A percentile compares a stretch with the other conserved stretches of the same genome.
phyloP scores from a whole-genome alignment of 2,888 invertebrate species.

The Halictus ligatus region DNA sequence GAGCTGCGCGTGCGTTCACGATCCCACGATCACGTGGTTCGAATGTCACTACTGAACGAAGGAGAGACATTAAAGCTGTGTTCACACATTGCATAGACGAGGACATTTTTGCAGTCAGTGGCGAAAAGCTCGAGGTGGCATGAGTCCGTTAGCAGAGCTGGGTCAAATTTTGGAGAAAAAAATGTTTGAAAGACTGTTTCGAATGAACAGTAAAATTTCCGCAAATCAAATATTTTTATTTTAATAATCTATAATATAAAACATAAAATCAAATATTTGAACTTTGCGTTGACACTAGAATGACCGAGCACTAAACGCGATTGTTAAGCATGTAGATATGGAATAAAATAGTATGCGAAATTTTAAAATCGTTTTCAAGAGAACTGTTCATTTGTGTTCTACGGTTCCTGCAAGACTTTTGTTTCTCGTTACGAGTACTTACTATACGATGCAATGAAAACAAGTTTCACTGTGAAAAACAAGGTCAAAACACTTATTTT shows the following conservation, averaged over 20 bases:
- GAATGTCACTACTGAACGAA: conserved; percentile 44
- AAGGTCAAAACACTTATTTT: background rate
- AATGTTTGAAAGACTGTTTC: background rate
- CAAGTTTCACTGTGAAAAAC: background rate
- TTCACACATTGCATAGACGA: background rate
- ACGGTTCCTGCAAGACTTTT: background rate
- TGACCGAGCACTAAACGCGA: no score
- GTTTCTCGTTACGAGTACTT: background rate
- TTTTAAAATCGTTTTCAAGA: no score
- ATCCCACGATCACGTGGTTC: conserved; percentile 54
- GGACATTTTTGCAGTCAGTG: background rate
- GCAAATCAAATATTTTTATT: background rate
- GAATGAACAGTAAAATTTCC: background rate
- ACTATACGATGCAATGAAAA: background rate
- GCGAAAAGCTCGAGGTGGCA: no score
- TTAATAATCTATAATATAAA: background rate
- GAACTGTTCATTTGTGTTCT: no score
- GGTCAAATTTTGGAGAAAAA: background rate
- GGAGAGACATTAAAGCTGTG: conserved; percentile 11
- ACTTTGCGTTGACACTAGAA: background rate
- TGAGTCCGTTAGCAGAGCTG: background rate
- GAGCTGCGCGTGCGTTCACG: conserved; percentile 59
- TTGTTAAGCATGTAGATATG: no score
- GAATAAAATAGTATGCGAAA: no score
- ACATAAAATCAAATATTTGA: background rate